Base-by-base conservation (phyloP, 2,797 vertebrate species). In the Pangasius macronema region DNA sequence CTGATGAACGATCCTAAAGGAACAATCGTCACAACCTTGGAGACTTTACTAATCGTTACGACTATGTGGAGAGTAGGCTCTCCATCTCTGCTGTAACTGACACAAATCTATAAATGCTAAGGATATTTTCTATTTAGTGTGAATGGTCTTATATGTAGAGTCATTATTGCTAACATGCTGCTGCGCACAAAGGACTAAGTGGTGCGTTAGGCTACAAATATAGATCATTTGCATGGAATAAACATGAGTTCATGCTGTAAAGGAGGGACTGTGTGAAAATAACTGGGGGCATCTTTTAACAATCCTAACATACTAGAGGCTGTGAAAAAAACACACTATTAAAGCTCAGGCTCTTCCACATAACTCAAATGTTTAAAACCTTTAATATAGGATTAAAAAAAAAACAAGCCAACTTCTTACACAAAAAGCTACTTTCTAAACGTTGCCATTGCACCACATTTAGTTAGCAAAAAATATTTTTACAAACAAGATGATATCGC, bases 401-500 rank as follows among this genome's bases (percentile, higher is more conserved):
- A 59, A 27, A 39, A 27, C 3, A 7, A 7, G 20, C 42, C 51
- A 86, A 83, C 65, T 88, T 77, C 82, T 85, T 77, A 73, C 57
- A 82, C 94, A 85, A 89, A 87, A 53, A 72, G 68, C 49, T 55
- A 81, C 87, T 88, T 93, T 95, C 94, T 93, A 94, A 93, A 95
- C 92, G 92, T 93, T 94, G 91, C 91, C 92, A 92, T 95, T 94
- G 93, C 94, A 94, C 92, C 94, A 94, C 95, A 95, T 94, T 96
- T 96, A 96, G 95, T 96, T 96, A 96, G 95, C 95, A 95, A 94
- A 96, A 82, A 95, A 95, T 92, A 91, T 96, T 96, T 93, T 96
- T 95, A 95, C 94, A 96, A 96, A 96, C 95, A 96, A 96, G 96
- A 96, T 97, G 95, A 93, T 97, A 97, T 96, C 95, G 90, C 91